Evolutionary conservation across 1,140 invertebrate genomes (phyloP).

Genomic region (Stegodyphus mimosarum): DNA sequence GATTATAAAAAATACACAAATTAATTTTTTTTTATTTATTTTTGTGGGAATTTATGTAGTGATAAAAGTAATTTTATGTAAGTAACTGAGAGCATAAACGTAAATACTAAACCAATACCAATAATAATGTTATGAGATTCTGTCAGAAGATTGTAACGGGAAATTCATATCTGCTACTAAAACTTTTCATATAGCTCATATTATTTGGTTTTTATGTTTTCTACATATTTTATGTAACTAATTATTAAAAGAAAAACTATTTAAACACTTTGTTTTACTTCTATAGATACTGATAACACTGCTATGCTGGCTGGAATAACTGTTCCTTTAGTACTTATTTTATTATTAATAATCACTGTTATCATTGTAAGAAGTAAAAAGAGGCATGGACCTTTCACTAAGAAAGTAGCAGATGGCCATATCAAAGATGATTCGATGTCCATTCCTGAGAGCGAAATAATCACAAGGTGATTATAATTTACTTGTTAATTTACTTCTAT

Average conservation of each 20-base stretch:
- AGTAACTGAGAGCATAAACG: too few relatives aligned
- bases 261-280: too few relatives aligned
- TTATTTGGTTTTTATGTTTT: too few relatives aligned
- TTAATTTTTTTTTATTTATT: background rate
- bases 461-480: constrained; percentile 39
- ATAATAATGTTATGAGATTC: too few relatives aligned
- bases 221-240: too few relatives aligned
- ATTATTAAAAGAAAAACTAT: too few relatives aligned
- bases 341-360: constrained; percentile 72
- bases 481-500: background rate
- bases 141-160: too few relatives aligned
- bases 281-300: constrained; percentile 83
- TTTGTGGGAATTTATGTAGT: too few relatives aligned
- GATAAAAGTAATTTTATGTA: too few relatives aligned
- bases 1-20: background rate
- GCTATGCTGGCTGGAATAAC: constrained; percentile 80
- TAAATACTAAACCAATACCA: too few relatives aligned
- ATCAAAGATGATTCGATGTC: constrained; percentile 63
- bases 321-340: constrained; percentile 75
- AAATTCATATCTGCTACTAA: too few relatives aligned
- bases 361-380: constrained; percentile 66
- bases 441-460: constrained; percentile 63
- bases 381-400: constrained; percentile 68
- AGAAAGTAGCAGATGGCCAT: constrained; percentile 39
- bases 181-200: too few relatives aligned